phyloP scores from a whole-genome alignment of 2,797 vertebrate genomes.

The Schizothorax lantsangensis region DNA sequence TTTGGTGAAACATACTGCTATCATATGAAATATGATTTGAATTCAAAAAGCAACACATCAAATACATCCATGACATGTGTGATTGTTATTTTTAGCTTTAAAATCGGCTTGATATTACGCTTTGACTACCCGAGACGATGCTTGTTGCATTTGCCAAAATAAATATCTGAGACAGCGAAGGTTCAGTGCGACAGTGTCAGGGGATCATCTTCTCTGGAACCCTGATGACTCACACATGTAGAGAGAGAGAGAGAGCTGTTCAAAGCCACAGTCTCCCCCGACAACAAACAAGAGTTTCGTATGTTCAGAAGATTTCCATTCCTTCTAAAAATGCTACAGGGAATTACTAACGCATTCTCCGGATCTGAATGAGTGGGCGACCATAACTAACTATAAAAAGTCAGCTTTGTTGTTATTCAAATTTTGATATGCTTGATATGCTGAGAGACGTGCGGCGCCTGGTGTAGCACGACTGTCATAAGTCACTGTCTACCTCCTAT shows the following conservation, averaged over 20 bases:
- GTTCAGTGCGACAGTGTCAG: constrained; percentile 26
- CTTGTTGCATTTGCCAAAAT: constrained; percentile 37
- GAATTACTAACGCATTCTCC: constrained; percentile 42
- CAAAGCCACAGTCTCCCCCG: constrained; percentile 39
- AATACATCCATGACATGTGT: constrained; percentile 15
- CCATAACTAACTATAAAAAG: constrained; percentile 51
- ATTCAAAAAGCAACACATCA: constrained; percentile 37
- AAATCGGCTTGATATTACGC: constrained; percentile 21
- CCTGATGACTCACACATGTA: constrained; percentile 54
- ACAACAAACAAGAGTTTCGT: constrained; percentile 39
- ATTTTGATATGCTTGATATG: constrained; percentile 47
- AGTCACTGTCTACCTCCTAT: constrained; percentile 36
- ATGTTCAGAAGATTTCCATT: constrained; percentile 50
- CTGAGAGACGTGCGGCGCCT: constrained; percentile 23
- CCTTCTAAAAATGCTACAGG: constrained; percentile 36
- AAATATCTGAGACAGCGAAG: constrained; percentile 33
- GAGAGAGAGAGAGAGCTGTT: constrained; percentile 21
- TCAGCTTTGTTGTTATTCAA: constrained; percentile 50
- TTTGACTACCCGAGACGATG: constrained; percentile 30
- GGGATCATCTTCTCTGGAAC: constrained; percentile 52
- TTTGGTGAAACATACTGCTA: not conserved
- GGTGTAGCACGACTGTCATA: constrained; percentile 17
- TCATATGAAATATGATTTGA: constrained; percentile 22
- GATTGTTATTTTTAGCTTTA: constrained; percentile 43
- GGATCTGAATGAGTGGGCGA: constrained; percentile 44